Evolutionary conservation across 1,140 invertebrate genomes (phyloP), one percentile per base, ranked within the genome.

Genomic region (Latrodectus geometricus): DNA sequence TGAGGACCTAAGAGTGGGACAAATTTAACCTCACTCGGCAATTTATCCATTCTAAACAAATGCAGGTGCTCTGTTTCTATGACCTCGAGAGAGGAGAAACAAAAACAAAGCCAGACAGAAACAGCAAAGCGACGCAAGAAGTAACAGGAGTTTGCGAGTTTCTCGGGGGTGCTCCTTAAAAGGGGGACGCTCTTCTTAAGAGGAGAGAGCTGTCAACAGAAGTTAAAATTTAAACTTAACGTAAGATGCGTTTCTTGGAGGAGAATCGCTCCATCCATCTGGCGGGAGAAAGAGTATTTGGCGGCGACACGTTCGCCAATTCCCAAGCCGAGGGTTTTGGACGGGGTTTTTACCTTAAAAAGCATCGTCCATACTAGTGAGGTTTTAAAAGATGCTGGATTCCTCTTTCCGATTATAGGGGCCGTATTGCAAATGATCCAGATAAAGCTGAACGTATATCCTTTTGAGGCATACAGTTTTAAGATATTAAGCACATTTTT

Each of bases 181-280:
- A 73, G 54, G 69, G 50, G 7, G 68, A 35, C 20, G 78, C 78
- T 61, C 66, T 70, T 61, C 54, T 35, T 50, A 14, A n/a, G 49
- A 76, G 65, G 68, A 84, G 82, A 68, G 73, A 69, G 83, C 83
- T 86, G 83, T 86, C 83, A 86, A 78, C 83, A 72, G 50, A 61
- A 69, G 83, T 86, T 86, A 86, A 86, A 86, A 86, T 86, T 86
- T 86, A 86, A 86, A 86, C 83, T 86, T 86, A 86, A 35, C 77
- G 83, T 86, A 77, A 11, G 17, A 17, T n/a, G 52, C 50, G 49
- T 20, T 73, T 48, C 48, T 12, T 48, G 72, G 20, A 76, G 23
- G 76, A 14, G 20, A 78, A n/a, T 49, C 48, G 48, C 70, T 73
- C 68, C 68, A 61, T 69, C 61, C 21, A 48, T 72, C 23, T 54